phyloP scores from a whole-genome alignment of 2,797 vertebrate species.

The Muscicapa comitata region DNA sequence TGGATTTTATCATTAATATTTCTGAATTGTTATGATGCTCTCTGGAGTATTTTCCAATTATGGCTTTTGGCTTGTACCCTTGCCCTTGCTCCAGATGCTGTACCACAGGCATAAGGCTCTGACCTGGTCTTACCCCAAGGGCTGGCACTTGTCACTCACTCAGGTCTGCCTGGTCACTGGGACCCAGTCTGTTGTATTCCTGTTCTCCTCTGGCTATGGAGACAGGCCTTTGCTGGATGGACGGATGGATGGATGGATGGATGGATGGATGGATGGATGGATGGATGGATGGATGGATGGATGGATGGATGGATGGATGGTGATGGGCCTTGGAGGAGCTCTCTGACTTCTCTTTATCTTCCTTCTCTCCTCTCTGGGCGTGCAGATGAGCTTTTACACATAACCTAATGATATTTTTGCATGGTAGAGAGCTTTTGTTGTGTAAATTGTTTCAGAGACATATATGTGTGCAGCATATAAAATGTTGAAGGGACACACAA shows the following conservation, averaged over 20 bases:
- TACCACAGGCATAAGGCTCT: neutral
- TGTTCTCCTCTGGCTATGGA: neutral
- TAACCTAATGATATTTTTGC: neutral
- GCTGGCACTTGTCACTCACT: fast-evolving
- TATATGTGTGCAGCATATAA: neutral
- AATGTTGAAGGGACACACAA: neutral
- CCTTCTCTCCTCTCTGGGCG: neutral
- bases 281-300: no score
- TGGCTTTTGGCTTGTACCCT: neutral
- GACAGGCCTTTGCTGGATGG: neutral
- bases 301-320: neutral
- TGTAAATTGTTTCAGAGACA: neutral
- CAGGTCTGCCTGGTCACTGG: neutral
- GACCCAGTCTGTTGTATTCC: neutral
- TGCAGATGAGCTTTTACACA: neutral
- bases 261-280: no score
- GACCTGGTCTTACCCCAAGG: neutral
- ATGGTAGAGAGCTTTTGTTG: neutral
- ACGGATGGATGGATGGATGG: neutral
- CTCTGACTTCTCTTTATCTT: fast-evolving
- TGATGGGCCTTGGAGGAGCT: neutral
- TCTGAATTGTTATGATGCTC: neutral
- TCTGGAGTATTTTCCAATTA: neutral
- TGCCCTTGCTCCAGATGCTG: neutral
- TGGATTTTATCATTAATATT: neutral